Percentiles rank a stretch among this genome's conserved stretches.
These are phyloP conservation scores for Galeopsomyia nigrocyanea DNA, from an alignment of 2,888 invertebrate species.

Conservation along the genomic window DNA sequence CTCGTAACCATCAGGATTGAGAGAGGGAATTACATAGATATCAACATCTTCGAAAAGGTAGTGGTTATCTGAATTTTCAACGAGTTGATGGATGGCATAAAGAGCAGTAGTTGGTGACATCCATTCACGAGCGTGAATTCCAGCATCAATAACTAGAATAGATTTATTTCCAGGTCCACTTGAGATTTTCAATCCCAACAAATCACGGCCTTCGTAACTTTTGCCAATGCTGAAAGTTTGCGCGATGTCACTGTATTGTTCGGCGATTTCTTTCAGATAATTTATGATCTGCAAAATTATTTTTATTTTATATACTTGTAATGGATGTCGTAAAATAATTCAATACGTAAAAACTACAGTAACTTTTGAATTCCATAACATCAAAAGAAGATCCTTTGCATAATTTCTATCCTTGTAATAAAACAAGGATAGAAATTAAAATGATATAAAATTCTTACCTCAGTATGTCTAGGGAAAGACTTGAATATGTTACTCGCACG, in stretches of 20 bases:
- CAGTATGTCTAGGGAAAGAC: not conserved
- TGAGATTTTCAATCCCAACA: constrained; percentile 76
- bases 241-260: constrained; percentile 10
- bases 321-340: too few species aligned
- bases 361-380: too few species aligned
- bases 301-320: too few species aligned
- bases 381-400: too few species aligned
- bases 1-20: constrained; percentile 82
- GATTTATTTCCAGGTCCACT: constrained; percentile 70
- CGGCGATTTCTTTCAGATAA: constrained; percentile 12
- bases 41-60: constrained; percentile 74
- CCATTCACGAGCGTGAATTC: constrained; percentile 80
- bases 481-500: not conserved
- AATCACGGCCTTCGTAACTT: constrained; percentile 46
- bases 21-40: constrained; percentile 77
- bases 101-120: constrained; percentile 75
- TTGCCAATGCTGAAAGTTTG: constrained; percentile 31
- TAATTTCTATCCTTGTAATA: too few species aligned
- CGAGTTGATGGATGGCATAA: constrained; percentile 74
- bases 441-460: not conserved
- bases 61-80: constrained; percentile 70
- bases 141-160: constrained; percentile 74
- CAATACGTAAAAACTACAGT: too few species aligned
- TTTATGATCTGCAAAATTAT: constrained; percentile 25
- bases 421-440: too few species aligned